Conservation (phyloP, 2,888 invertebrate species). For the Chrysolina haemoptera region DNA sequence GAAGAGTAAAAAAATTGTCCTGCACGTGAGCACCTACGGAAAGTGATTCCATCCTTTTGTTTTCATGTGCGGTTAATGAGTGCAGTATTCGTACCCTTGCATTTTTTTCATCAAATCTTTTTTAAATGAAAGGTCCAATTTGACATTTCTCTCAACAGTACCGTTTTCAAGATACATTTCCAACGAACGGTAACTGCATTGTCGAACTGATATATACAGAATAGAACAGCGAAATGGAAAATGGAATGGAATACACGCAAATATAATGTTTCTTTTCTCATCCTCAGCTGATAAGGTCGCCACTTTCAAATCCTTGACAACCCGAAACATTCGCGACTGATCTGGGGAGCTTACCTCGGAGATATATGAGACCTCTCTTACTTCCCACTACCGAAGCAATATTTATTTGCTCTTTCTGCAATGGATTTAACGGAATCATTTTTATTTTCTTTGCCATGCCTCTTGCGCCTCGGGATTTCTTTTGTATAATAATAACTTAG, state of each 20-base stretch:
- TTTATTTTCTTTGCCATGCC: not conserved
- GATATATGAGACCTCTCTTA: not conserved
- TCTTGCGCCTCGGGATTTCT: not conserved
- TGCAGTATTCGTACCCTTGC: too few species aligned
- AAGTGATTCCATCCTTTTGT: too few species aligned
- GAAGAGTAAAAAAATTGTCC: too few species aligned
- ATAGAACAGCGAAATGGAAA: not conserved
- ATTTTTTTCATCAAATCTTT: too few species aligned
- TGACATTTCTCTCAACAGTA: too few species aligned
- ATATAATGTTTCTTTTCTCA: not conserved
- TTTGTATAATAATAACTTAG: too few species aligned
- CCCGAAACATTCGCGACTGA: not conserved
- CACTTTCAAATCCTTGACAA: constrained; percentile 9
- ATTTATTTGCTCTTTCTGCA: not conserved
- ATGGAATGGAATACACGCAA: not conserved
- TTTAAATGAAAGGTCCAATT: too few species aligned
- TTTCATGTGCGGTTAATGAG: too few species aligned
- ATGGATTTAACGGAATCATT: not conserved
- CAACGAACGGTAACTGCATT: not conserved
- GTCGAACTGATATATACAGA: not conserved
- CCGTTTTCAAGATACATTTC: too few species aligned
- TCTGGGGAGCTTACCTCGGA: not conserved
- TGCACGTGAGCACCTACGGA: too few species aligned
- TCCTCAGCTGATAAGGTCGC: not conserved
- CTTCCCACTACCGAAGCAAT: not conserved